A percentile compares a stretch with the other conserved stretches of the same genome.
Evolutionary conservation across 1,140 invertebrate genomes (phyloP).

Genomic region (Euglossa dilemma): DNA sequence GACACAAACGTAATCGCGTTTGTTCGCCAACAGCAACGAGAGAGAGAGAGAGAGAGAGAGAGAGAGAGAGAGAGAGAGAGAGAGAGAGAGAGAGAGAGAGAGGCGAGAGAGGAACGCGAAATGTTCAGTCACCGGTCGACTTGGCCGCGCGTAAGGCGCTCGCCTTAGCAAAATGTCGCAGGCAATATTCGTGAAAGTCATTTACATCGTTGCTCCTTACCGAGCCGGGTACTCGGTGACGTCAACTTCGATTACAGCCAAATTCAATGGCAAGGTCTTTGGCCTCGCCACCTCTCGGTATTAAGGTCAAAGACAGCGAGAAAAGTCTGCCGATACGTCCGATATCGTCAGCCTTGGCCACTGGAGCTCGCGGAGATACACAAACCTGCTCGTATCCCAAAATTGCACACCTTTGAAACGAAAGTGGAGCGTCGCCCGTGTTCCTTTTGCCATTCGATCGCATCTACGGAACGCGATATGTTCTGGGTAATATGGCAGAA

Average conservation of each 20-base stretch:
- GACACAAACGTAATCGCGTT: constrained; percentile 30
- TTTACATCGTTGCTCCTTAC: constrained; percentile 52
- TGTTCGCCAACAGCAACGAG: not conserved
- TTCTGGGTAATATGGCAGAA: not conserved
- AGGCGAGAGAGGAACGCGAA: constrained; percentile 3
- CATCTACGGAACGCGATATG: not conserved
- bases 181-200: constrained; percentile 58
- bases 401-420: not conserved
- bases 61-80: not conserved
- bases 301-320: constrained; percentile 63
- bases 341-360: not conserved
- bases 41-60: not conserved
- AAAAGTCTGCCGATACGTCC: not conserved
- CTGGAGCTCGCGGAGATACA: not conserved
- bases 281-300: constrained; percentile 49
- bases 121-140: constrained; percentile 12
- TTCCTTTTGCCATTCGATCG: not conserved
- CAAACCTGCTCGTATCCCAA: not conserved
- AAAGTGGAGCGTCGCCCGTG: not conserved
- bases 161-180: constrained; percentile 46
- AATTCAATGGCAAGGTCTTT: constrained; percentile 69
- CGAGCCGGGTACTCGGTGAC: constrained; percentile 43
- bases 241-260: constrained; percentile 63
- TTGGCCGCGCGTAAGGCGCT: not conserved
- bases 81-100: not conserved